Evolutionary conservation across 2,797 vertebrate species (phyloP), one percentile per base, ranked within the genome.

Genomic region (Enteromius treurensis): DNA sequence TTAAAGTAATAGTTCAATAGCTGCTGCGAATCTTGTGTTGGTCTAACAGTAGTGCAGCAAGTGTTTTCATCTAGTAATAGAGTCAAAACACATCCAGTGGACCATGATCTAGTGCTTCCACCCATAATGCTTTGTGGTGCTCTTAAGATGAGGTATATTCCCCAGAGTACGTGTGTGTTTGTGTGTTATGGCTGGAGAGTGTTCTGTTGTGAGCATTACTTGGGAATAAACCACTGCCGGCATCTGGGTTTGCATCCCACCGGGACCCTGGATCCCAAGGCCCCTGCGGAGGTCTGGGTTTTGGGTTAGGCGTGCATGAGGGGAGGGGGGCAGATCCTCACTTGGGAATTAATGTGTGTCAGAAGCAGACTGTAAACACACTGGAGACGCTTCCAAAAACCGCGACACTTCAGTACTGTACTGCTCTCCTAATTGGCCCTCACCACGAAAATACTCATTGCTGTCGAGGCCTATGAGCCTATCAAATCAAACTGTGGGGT

Each of bases 231-330:
- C 11, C 77, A 74, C 68, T 45, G 23, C 49, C 23, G 83, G 83
- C 77, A 84, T 86, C 77, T 88, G 80, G 65, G 85, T 69, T 76
- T 37, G 55, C 1, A 1, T 84, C 75, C 84, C 81, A 23, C 4
- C 6, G 83, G 81, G 81, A 79, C 15, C 23, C 17, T 79, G 81
- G 81, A 60, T 70, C 78, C 74, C 76, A 76, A 77, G 69, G 79
- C 60, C 78, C 49, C 78, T 26, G 55, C 6, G 77, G 71, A 81
- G 82, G 77, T 71, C 53, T 67, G 73, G 83, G 67, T 67, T 80
- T 71, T 81, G 80, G 34, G 83, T 83, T 83, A 70, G 78, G 55
- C 45, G 26, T 45, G 55, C 79, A 79, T 32, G 17, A 83, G 68
- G 10, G 64, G 60, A 62, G 60, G 71, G 51, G 34, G 19, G 19